A percentile compares a stretch with the other conserved stretches of the same genome.
phyloP scores from a whole-genome alignment of 2,113 vertebrate genomes.

The Cynopterus brachyotis region DNA sequence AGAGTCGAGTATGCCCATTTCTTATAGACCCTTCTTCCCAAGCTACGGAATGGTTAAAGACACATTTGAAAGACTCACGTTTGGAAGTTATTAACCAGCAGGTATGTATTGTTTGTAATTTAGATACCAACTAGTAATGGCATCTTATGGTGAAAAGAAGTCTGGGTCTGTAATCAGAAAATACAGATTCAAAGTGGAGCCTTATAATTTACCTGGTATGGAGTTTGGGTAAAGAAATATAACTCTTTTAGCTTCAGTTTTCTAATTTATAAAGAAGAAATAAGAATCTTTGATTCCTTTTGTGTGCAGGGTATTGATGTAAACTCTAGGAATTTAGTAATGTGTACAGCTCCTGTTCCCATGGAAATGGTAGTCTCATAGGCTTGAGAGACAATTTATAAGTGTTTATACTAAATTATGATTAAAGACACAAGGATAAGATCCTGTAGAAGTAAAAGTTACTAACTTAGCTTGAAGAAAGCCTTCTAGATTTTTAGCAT shows the following conservation, averaged over 20 bases:
- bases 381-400: not conserved
- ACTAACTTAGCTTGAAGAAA: not conserved
- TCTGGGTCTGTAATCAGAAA: not conserved
- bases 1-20: conserved; percentile 96
- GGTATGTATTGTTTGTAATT: conserved; percentile 79
- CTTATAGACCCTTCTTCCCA: conserved; percentile 96
- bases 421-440: not conserved
- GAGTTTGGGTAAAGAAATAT: not conserved
- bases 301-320: not conserved
- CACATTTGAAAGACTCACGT: conserved; percentile 91
- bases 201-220: not conserved
- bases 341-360: not conserved
- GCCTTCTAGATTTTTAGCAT: not conserved
- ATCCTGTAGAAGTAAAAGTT: not conserved
- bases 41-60: conserved; percentile 95
- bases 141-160: not conserved
- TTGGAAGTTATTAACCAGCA: conserved; percentile 97
- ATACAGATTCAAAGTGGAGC: not conserved
- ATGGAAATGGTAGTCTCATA: not conserved
- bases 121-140: not conserved
- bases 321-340: not conserved
- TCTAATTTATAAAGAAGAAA: not conserved
- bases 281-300: not conserved
- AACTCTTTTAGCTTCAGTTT: not conserved
- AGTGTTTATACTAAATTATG: not conserved